Conservation (phyloP, 2,797 vertebrate species). For the Phrynocephalus vlangalii region DNA sequence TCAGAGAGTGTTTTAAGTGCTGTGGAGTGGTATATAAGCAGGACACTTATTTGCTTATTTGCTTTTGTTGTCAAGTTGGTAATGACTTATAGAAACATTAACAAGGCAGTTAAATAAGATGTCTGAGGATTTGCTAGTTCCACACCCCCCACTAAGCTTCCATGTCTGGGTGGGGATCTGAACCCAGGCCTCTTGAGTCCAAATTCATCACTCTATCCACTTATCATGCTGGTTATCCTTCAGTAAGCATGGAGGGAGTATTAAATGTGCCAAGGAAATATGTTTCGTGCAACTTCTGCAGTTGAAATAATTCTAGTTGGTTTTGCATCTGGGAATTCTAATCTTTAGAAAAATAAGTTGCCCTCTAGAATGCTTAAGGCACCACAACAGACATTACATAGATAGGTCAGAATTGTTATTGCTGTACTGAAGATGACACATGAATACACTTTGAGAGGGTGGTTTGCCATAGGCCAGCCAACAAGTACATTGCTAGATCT, state of each 20-base stretch:
- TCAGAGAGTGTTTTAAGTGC: too few species aligned
- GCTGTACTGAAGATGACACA: not conserved
- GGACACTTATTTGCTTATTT: too few species aligned
- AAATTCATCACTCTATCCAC: too few species aligned
- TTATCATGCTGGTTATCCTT: too few species aligned
- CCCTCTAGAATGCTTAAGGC: not conserved
- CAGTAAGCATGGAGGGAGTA: not conserved
- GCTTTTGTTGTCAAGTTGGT: too few species aligned
- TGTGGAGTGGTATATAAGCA: too few species aligned
- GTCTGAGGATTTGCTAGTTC: too few species aligned
- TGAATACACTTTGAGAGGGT: not conserved
- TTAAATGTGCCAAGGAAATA: not conserved
- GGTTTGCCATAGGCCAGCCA: not conserved
- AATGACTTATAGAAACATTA: too few species aligned
- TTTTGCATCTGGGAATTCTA: not conserved
- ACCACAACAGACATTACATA: not conserved
- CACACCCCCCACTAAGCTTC: too few species aligned
- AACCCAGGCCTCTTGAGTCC: too few species aligned
- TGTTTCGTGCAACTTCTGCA: not conserved
- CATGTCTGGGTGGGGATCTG: too few species aligned
- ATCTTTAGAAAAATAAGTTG: not conserved
- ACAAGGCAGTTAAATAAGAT: too few species aligned
- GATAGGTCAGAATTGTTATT: not conserved
- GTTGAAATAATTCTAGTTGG: not conserved
- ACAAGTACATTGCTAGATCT: not conserved